Base-by-base conservation (phyloP, 2,113 vertebrate species). In the Sebastes schlegelii region DNA sequence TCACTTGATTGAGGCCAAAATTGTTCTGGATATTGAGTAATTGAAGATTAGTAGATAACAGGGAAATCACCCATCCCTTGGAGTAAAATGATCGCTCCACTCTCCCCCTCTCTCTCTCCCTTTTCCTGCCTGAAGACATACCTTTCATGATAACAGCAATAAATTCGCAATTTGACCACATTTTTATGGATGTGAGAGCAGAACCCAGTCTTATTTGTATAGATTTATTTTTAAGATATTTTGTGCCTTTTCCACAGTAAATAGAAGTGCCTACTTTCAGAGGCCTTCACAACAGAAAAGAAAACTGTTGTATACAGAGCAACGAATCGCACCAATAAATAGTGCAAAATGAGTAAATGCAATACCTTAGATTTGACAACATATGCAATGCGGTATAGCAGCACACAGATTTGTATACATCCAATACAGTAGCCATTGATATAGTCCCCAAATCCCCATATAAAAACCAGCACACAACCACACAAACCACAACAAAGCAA, bases 31-130 rank as follows among this genome's bases (percentile, higher is more conserved):
- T 89, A 88, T 92, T 83, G 86, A 88, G 90, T 94, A 93, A 95
- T 92, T 91, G 88, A 90, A 93, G 92, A 94, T 94, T 91, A 79
- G 76, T 65, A 89, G 91, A 92, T 92, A 92, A 93, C 86, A 89
- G 80, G 77, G 65, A 92, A 92, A 87, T 72, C 78, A 40, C 61
- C 88, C 80, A 80, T 83, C 80, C 84, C 77, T 83, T 46, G 26
- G 80, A 88, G 88, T 69, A 87, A 88, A 89, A 88, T 73, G 69
- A 90, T 88, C 83, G 51, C 67, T 52, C 26, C 34, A 14, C 52
- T 16, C 14, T 52, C 21, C 45, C 63, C 7, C 6, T 5, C 14
- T 6, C 40, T 19, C 46, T 46, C 23, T 52, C 63, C 16, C 46
- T 51, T 72, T 62, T 68, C 54, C 63, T 63, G 74, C 81, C 74